Evolutionary conservation across 2,888 invertebrate genomes (phyloP).

Genomic region (Sisyra terminalis): DNA sequence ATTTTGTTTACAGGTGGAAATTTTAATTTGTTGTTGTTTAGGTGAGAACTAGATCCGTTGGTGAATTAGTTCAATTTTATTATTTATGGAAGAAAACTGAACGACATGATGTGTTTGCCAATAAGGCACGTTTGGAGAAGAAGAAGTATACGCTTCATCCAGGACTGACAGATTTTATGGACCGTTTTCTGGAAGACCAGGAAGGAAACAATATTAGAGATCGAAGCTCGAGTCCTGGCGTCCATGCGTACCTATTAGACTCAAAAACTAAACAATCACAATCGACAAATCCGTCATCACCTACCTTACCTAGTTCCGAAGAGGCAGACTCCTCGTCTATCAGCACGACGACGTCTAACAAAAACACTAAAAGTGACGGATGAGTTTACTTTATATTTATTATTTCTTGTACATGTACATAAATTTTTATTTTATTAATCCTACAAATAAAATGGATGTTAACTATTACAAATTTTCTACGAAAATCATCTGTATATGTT

Average conservation of each 20-base stretch:
- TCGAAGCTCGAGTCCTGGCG: conserved; percentile 55
- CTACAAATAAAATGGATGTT: no score
- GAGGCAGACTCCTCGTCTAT: no score
- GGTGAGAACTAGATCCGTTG: conserved; percentile 84
- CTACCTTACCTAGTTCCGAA: background rate
- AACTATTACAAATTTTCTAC: no score
- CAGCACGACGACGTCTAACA: no score
- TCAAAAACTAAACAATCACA: background rate
- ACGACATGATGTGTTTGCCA: conserved; percentile 82
- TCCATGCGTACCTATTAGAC: conserved; percentile 24
- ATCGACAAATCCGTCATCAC: background rate
- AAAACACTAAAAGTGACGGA: no score
- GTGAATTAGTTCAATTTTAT: conserved; percentile 93
- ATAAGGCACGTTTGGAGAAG: conserved; percentile 77
- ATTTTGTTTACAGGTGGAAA: background rate
- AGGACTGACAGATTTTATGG: conserved; percentile 88
- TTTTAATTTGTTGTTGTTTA: conserved; percentile 19
- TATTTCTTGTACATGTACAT: no score
- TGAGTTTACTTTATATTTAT: no score
- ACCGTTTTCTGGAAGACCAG: conserved; percentile 78
- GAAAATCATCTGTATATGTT: no score
- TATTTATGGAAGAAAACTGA: conserved; percentile 98
- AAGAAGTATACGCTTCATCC: conserved; percentile 86
- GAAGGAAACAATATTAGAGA: conserved; percentile 39
- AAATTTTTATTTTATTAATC: no score